Conservation (phyloP, 1,140 invertebrate genomes). For the Stenopsyche tienmushanensis region DNA sequence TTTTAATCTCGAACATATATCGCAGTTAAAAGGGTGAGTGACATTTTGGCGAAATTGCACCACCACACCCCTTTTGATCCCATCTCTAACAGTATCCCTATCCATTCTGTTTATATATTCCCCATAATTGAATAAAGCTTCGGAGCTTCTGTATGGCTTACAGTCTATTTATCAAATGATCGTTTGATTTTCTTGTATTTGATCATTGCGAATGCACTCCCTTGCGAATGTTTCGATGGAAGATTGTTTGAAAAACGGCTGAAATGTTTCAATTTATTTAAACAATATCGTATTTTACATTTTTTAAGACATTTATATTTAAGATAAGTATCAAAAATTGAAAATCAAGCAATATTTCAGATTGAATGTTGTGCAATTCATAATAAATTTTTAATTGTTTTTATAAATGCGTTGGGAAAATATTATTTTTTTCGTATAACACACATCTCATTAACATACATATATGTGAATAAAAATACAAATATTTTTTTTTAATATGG, state of each 20-base stretch:
- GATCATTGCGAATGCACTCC: conserved; percentile 18
- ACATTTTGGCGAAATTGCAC: no score
- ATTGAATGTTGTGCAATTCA: no score
- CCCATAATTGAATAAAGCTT: conserved; percentile 8
- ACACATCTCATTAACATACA: no score
- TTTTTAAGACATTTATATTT: no score
- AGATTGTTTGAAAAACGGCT: neutral
- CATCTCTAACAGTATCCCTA: no score
- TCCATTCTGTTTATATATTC: conserved; percentile 9
- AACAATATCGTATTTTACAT: neutral
- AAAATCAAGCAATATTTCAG: no score
- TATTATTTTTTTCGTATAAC: neutral
- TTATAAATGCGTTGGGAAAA: neutral
- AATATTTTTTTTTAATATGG: neutral
- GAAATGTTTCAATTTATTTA: no score
- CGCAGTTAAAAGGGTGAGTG: no score
- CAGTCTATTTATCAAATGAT: conserved; percentile 40
- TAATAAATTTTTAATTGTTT: neutral
- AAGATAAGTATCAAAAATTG: no score
- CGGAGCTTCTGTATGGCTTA: neutral
- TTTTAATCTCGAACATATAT: no score
- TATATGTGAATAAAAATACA: neutral
- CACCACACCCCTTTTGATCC: no score
- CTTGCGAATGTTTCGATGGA: neutral
- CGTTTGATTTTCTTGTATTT: conserved; percentile 41